Evolutionary conservation across 2,888 invertebrate genomes (phyloP), one percentile per base, ranked within the genome.

Genomic region (Chydorus sphaericus): DNA sequence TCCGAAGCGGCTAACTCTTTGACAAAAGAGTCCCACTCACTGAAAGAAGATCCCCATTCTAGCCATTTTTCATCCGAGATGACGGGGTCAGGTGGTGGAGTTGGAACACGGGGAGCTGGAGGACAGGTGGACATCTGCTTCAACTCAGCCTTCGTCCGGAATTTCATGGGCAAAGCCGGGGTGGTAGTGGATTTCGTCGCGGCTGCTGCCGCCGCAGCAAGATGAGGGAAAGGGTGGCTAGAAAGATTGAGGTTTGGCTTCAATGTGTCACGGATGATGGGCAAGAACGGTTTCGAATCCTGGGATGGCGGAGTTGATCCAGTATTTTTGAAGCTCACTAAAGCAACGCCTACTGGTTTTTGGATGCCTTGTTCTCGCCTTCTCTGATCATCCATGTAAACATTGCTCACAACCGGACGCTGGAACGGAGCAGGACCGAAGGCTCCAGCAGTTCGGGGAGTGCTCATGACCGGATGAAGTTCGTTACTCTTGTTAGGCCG

Each of bases 1-100:
- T 18, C 36, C 5, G 52, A 52, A 23, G 4, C 16, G 10, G 36
- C 37, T 8, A 52, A 20, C 10, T 52, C 52, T 36, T 52, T 5
- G 18, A 52, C 20, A 4, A 52, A 36, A 2, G 52, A 16, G 14
- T 20, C 20, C 52, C 52, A 52, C 18, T 52, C 52, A 1, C n/a
- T 52, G 26, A 52, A 52, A 6, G 52, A 52, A 6, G 11, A 20
- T 23, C 23, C 36, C 52, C 52, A 52, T 10, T 52, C 52, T 10
- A 36, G 16, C 52, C 52, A 52, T 23, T 52, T 52, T n/a, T 52
- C 52, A 23, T 52, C 52, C 6, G 52, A 36, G 20, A 52, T 26
- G 10, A 52, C 26, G 11, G 52, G 52, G 11, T 52, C 52, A 4
- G 52, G 36, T 14, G 14, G 16, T 11, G 11, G 11, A 14, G 36